Base-by-base conservation (phyloP, 1,140 invertebrate species). In the Cotesia chilonis region DNA sequence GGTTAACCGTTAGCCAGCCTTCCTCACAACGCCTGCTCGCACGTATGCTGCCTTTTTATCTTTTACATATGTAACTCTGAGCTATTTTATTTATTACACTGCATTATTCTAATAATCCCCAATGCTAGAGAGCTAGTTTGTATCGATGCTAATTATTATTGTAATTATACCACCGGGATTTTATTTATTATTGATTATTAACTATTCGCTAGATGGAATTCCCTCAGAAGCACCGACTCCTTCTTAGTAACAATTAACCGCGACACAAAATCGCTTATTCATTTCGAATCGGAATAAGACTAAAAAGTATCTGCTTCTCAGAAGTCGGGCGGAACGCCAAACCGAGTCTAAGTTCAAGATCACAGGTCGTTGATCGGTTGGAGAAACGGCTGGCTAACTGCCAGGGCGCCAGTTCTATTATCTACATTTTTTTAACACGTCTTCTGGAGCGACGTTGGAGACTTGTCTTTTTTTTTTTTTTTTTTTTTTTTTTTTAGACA, bases 1-100 rank as follows among this genome's bases (percentile, higher is more conserved):
- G 17, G 38, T 20, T 47, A 72, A 72, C 71, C 71, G 71, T 72
- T 72, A 72, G 70, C 54, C 38, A 66, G 61, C 63, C 70, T 71
- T 71, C 70, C 54, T 71, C 63, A 38, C 63, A 71, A 71, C 70
- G 70, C 70, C 65, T 70, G 54, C 68, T 59, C 59, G 35, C n/a
- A 38, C 41, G 41, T 37, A 37, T 63, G 36, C 35, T n/a, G 36
- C 60, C 60, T 37, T 63, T 37, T 35, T 35, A 6, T 35, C 28
- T 5, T 17, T 55, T 55, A 6, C 12, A 55, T 59, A 20, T 7
- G 7, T 59, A 17, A 20, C 17, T 28, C 20, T 28, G 17, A 59
- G 20, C 9, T 20, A 36, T 63, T 38, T 63, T 38, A 37, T 63
- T 35, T 57, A 20, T 57, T 57, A 17, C 54, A 57, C 54, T 17